Percentiles rank a stretch among this genome's conserved stretches.
These are phyloP conservation scores for Stenolophus ochropezus DNA, from an alignment of 2,888 invertebrate genomes.

Conservation along the genomic window DNA sequence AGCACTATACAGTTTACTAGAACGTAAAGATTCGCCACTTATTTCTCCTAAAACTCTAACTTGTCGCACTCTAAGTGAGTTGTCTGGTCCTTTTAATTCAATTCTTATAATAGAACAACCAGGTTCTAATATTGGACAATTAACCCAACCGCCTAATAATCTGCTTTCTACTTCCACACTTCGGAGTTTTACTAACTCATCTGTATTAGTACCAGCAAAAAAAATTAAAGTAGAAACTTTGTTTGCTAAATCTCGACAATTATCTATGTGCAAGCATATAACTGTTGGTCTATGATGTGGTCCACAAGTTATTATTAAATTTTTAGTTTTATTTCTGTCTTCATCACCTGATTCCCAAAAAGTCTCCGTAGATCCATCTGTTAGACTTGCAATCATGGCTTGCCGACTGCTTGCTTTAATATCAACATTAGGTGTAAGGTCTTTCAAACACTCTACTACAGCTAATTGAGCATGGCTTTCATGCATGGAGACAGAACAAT, in stretches of 20 bases:
- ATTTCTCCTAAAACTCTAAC: constrained; percentile 82
- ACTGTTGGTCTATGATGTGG: constrained; percentile 81
- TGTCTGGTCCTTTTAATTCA: constrained; percentile 93
- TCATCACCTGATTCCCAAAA: constrained; percentile 99
- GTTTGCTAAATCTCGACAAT: constrained; percentile 94
- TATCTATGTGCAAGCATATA: constrained; percentile 94
- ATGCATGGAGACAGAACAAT: constrained; percentile 76
- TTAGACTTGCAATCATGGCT: constrained; percentile 94
- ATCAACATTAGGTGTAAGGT: constrained; percentile 85
- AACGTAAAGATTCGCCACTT: constrained; percentile 75
- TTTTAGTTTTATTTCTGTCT: constrained; percentile 94
- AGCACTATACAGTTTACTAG: constrained; percentile 75
- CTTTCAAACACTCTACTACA: constrained; percentile 80
- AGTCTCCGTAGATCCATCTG: constrained; percentile 96
- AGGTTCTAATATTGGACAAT: constrained; percentile 77
- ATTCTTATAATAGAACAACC: constrained; percentile 80
- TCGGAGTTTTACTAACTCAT: constrained; percentile 87
- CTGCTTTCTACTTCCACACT: constrained; percentile 91
- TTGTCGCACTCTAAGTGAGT: constrained; percentile 92
- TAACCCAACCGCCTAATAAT: constrained; percentile 89
- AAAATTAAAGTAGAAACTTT: constrained; percentile 92
- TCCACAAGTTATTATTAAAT: constrained; percentile 80
- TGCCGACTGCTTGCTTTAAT: constrained; percentile 94
- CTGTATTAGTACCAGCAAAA: constrained; percentile 86
- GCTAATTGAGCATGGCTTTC: constrained; percentile 77